phyloP scores from a whole-genome alignment of 2,797 vertebrate genomes.

The Sebastolobus alascanus region DNA sequence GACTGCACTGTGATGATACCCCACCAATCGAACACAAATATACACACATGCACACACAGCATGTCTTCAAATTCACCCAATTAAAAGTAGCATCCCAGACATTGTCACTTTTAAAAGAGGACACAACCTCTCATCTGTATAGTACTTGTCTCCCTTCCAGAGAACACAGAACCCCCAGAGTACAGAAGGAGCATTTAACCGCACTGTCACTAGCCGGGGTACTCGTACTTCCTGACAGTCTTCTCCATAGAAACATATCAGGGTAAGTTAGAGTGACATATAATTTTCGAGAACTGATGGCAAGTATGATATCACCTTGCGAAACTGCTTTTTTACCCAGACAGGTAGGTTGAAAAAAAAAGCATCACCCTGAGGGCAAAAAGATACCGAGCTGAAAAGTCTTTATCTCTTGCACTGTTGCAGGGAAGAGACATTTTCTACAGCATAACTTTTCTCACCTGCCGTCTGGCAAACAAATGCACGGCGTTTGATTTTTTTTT shows the following conservation, averaged over 20 bases:
- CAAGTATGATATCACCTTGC: slow-evolving; percentile 79
- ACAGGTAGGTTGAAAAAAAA: slow-evolving; percentile 70
- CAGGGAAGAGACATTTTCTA: slow-evolving; percentile 63
- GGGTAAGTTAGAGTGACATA: slow-evolving; percentile 78
- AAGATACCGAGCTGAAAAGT: slow-evolving; percentile 72
- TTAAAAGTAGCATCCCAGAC: slow-evolving; percentile 50
- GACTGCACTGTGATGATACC: slow-evolving; percentile 13
- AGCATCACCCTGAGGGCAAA: slow-evolving; percentile 72
- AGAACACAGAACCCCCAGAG: slow-evolving; percentile 41
- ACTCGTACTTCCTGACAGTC: slow-evolving; percentile 56
- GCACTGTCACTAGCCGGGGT: slow-evolving; percentile 53
- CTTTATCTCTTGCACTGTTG: slow-evolving; percentile 74
- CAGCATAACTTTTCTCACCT: slow-evolving; percentile 53
- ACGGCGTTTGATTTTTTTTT: slow-evolving; percentile 37
- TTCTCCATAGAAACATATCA: slow-evolving; percentile 65
- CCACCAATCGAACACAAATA: slow-evolving; percentile 21
- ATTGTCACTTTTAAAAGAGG: slow-evolving; percentile 25
- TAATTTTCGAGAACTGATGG: slow-evolving; percentile 80
- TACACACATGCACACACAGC: slow-evolving; percentile 11
- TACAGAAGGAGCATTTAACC: slow-evolving; percentile 55
- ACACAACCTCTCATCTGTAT: slow-evolving; percentile 30
- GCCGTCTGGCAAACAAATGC: slow-evolving; percentile 59
- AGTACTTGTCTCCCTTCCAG: slow-evolving; percentile 39
- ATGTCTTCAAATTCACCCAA: slow-evolving; percentile 36
- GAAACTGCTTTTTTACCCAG: slow-evolving; percentile 71